Conservation (phyloP, 2,113 vertebrate genomes). For the Sus scrofa region T2T-Sscrofa CM000828.6:60345001-60345500, state of each 20-base stretch:
- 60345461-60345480: neutral
- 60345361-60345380: accelerated
- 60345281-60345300: neutral
- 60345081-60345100: neutral
- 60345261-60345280: neutral
- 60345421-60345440: neutral
- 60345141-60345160: neutral
- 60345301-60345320: accelerated
- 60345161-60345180: neutral
- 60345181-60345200: neutral
- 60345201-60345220: neutral
- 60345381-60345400: neutral
- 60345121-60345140: neutral
- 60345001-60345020: neutral
- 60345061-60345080: neutral
- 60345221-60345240: neutral
- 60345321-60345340: neutral
- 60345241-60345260: neutral
- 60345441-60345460: neutral
- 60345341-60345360: neutral
- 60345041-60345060: neutral
- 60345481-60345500: neutral
- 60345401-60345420: neutral
- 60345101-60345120: neutral
- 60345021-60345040: neutral